Conservation (phyloP, 2,888 invertebrate genomes). For the Eumacrocentrus americanus region DNA sequence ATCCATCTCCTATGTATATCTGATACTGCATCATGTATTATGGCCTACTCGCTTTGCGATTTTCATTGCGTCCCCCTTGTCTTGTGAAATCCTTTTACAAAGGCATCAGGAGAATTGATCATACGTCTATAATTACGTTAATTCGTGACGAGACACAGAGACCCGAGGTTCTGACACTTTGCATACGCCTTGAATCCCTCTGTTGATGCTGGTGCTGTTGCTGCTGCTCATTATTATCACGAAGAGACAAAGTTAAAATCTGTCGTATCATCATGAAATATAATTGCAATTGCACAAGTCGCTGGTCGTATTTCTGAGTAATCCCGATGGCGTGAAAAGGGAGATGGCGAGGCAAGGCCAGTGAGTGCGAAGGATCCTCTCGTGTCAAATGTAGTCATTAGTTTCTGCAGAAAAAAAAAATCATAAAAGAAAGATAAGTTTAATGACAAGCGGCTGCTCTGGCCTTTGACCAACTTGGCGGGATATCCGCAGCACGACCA, state of each 20-base stretch:
- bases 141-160: background rate
- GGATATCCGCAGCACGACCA: conserved; percentile 17
- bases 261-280: conserved; percentile 26
- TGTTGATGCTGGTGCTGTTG: background rate
- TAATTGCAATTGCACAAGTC: conserved; percentile 39
- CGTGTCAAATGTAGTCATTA: conserved; percentile 41
- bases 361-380: conserved; percentile 34
- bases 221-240: background rate
- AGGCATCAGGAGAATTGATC: background rate
- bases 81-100: conserved; percentile 1
- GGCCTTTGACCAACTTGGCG: conserved; percentile 33
- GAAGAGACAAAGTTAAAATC: conserved; percentile 3
- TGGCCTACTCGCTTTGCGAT: no score
- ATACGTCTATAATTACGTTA: background rate
- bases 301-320: conserved; percentile 11
- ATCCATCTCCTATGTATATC: no score
- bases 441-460: conserved; percentile 33
- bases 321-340: background rate
- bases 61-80: background rate
- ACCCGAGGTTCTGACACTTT: background rate
- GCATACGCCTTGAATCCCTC: background rate
- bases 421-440: conserved; percentile 33
- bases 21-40: background rate
- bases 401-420: conserved; percentile 25
- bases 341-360: conserved; percentile 39